phyloP scores from a whole-genome alignment of 2,113 vertebrate genomes.

The Dinomys branickii region DNA sequence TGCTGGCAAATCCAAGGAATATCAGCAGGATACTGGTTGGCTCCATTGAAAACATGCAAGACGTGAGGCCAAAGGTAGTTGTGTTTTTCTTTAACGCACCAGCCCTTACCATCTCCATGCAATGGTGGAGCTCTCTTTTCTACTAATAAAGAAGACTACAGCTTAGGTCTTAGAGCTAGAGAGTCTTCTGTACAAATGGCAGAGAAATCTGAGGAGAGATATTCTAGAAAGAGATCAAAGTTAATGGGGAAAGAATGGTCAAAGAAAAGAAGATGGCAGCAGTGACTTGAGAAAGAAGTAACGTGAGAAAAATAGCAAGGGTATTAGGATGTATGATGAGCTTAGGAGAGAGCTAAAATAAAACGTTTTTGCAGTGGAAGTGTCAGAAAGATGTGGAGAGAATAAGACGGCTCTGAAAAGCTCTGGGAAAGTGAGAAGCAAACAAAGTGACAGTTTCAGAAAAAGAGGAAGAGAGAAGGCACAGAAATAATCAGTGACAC shows the following conservation, averaged over 20 bases:
- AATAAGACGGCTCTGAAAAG: not conserved
- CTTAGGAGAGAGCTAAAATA: rapidly evolving
- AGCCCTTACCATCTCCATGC: not conserved
- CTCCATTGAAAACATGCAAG: not conserved
- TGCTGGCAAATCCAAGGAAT: not conserved
- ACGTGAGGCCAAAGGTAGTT: rapidly evolving
- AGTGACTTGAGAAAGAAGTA: rapidly evolving
- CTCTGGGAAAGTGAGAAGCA: not conserved
- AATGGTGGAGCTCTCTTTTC: not conserved
- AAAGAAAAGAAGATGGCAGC: not conserved
- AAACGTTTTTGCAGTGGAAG: rapidly evolving
- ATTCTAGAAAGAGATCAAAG: not conserved
- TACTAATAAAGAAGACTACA: not conserved
- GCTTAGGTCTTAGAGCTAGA: not conserved
- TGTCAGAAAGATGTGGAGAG: not conserved
- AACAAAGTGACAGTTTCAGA: not conserved
- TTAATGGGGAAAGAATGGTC: not conserved
- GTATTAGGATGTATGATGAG: rapidly evolving
- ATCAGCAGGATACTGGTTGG: too few species aligned
- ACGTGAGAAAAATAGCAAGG: rapidly evolving
- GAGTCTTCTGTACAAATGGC: not conserved
- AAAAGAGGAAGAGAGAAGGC: not conserved
- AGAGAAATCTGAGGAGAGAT: not conserved
- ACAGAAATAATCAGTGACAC: not conserved
- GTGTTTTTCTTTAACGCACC: not conserved